Evolutionary conservation across 1,140 invertebrate species (phyloP), one percentile per base, ranked within the genome.

Genomic region (Drosophila kepulauana): DNA sequence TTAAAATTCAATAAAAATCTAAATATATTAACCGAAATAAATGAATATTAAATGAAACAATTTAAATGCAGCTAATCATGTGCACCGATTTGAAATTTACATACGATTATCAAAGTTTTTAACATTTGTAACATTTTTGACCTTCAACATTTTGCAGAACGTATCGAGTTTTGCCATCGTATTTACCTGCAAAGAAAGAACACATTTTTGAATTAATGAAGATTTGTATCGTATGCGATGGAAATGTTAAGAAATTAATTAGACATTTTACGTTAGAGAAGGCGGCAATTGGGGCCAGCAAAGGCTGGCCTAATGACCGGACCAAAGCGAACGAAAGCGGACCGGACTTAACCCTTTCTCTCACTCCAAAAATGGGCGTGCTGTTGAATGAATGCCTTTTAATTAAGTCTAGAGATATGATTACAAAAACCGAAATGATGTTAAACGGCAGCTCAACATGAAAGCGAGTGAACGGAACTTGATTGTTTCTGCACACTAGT

Each of bases 221-320:
- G 78, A 86, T 85, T 76, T 66, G 72, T 75, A 78, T 78, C 54
- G 59, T 46, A 48, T 59, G 75, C 70, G 15, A 72, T 86, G 64
- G 46, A 72, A 85, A 82, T 84, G 56, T 70, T 85, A 57, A 52
- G 70, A 71, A 86, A 81, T 86, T 86, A 86, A 85, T 85, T 85
- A 79, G 54, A 72, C 62, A 70, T 81, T 84, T 61, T 68, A 52
- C 71, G 61, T 51, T 78, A 7, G 46, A 41, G 20, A 13, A 20
- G 43, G 8, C 33, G 33, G 41, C 15, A 57, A 15, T 45, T 13
- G 28, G 1, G 11, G 33, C 8, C 49, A 63, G 7, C 38, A 71
- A 81, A 61, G 63, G 52, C 46, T 56, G 66, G 54, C 38, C 59
- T 71, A 71, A 75, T 75, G 67, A 58, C 52, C 51, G 35, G 51